A percentile compares a stretch with the other conserved stretches of the same genome.
phyloP scores from a whole-genome alignment of 2,888 invertebrate genomes.

The Liopterus haemorrhoidalis region DNA sequence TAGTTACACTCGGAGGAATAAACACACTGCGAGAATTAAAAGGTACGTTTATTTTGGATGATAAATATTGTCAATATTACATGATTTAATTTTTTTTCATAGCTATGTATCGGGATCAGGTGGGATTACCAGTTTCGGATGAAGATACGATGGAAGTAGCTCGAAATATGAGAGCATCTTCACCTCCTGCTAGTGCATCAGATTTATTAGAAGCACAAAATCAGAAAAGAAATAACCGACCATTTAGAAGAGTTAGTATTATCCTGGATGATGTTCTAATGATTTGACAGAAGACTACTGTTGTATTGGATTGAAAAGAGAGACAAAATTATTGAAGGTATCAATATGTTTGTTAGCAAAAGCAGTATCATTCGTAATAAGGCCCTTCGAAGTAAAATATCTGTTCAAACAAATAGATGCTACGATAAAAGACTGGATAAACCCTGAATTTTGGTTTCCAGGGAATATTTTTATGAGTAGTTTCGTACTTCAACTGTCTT shows the following conservation, averaged over 20 bases:
- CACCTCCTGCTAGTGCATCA: conserved; percentile 88
- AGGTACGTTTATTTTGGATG: conserved; percentile 40
- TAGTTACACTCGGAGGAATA: conserved; percentile 89
- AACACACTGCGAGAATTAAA: conserved; percentile 75
- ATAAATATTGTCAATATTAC: conserved; percentile 5
- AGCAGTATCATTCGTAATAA: too few species aligned
- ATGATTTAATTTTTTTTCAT: conserved; percentile 9
- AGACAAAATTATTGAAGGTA: too few species aligned
- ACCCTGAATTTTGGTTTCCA: too few species aligned
- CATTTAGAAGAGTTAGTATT: conserved; percentile 57
- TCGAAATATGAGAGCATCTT: conserved; percentile 87
- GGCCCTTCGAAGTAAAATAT: too few species aligned
- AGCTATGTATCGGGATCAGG: conserved; percentile 57
- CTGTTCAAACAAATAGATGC: too few species aligned
- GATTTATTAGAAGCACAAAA: conserved; percentile 84
- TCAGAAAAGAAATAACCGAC: conserved; percentile 65
- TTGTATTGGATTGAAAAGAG: too few species aligned
- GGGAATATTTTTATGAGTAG: too few species aligned
- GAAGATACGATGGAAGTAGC: conserved; percentile 96
- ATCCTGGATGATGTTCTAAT: conserved; percentile 21
- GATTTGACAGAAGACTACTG: too few species aligned
- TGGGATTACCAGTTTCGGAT: conserved; percentile 67
- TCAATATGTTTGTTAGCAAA: too few species aligned
- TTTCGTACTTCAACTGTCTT: too few species aligned
- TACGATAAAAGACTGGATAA: too few species aligned